These are phyloP conservation scores for Pocota personata DNA, from an alignment of 2,888 invertebrate species.

Conservation along the genomic window DNA sequence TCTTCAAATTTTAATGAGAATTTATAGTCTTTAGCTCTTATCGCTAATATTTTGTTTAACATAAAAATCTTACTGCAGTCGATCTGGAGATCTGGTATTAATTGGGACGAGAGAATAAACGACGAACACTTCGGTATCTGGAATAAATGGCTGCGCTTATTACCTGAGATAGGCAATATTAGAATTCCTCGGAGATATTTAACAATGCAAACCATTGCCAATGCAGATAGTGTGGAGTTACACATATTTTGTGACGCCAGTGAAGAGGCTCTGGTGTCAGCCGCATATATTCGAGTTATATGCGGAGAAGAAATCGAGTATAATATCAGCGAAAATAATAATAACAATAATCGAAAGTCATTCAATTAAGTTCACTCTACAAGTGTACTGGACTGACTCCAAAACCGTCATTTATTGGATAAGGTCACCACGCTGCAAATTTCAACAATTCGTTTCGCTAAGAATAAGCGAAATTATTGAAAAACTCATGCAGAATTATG, in stretches of 20 bases:
- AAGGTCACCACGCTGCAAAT: not conserved
- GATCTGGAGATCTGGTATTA: constrained; percentile 31
- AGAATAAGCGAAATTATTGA: constrained; percentile 60
- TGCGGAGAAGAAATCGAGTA: not conserved
- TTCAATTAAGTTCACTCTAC: constrained; percentile 11
- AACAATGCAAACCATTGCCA: not conserved
- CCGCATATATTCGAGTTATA: constrained; percentile 29
- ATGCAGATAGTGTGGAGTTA: not conserved
- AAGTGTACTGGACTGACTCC: constrained; percentile 59
- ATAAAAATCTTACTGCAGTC: constrained; percentile 42
- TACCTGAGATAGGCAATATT: not conserved
- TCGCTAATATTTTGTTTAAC: constrained; percentile 27
- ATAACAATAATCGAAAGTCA: constrained; percentile 33
- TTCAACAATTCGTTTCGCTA: constrained; percentile 2
- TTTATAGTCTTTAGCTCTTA: constrained; percentile 70
- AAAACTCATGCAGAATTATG: constrained; percentile 75
- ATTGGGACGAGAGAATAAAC: constrained; percentile 28
- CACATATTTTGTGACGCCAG: constrained; percentile 31
- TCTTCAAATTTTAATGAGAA: constrained; percentile 74
- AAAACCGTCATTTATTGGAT: constrained; percentile 40
- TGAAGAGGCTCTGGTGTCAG: not conserved
- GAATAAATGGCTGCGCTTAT: constrained; percentile 1
- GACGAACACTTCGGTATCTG: constrained; percentile 19
- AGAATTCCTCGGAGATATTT: constrained; percentile 18
- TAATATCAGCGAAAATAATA: constrained; percentile 47